Percentiles rank a stretch among this genome's conserved stretches.
These are phyloP conservation scores for Daktulosphaira vitifoliae DNA, from an alignment of 1,140 invertebrate species.

Conservation along the genomic window DNA sequence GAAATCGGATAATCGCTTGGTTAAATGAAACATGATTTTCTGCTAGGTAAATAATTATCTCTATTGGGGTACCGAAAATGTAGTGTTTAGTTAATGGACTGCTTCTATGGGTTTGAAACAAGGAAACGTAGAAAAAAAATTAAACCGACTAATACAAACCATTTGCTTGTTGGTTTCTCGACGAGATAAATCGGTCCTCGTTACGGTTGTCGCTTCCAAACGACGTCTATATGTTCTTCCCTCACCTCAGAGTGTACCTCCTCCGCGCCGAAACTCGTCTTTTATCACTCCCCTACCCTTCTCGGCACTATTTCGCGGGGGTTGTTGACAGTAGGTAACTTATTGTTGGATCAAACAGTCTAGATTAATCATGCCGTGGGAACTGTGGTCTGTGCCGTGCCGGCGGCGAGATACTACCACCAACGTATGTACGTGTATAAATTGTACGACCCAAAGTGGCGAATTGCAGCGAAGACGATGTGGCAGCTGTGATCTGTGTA, in stretches of 20 bases:
- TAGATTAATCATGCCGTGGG: conserved; percentile 32
- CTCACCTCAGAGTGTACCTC: not conserved
- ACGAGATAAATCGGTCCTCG: conserved; percentile 31
- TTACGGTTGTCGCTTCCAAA: conserved; percentile 6
- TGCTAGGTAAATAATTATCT: too few species aligned
- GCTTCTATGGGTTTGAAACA: too few species aligned
- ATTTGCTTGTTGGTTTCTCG: conserved; percentile 32
- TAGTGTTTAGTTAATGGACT: too few species aligned
- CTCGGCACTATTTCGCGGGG: not conserved
- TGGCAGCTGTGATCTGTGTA: not conserved
- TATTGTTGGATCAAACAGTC: conserved; percentile 34
- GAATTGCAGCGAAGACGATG: too few species aligned
- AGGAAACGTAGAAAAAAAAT: not conserved
- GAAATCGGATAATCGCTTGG: too few species aligned
- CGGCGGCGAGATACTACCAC: too few species aligned
- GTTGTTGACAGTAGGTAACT: conserved; percentile 29
- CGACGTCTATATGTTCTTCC: not conserved
- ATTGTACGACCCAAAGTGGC: too few species aligned
- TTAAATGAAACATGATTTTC: too few species aligned
- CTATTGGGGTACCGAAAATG: too few species aligned
- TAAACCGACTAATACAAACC: not conserved
- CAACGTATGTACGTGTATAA: too few species aligned
- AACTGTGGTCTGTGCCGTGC: conserved; percentile 9
- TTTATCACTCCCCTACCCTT: not conserved
- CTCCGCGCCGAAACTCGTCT: not conserved